Base-by-base conservation (phyloP, 2,888 invertebrate species). In the Dicycla oo region DNA sequence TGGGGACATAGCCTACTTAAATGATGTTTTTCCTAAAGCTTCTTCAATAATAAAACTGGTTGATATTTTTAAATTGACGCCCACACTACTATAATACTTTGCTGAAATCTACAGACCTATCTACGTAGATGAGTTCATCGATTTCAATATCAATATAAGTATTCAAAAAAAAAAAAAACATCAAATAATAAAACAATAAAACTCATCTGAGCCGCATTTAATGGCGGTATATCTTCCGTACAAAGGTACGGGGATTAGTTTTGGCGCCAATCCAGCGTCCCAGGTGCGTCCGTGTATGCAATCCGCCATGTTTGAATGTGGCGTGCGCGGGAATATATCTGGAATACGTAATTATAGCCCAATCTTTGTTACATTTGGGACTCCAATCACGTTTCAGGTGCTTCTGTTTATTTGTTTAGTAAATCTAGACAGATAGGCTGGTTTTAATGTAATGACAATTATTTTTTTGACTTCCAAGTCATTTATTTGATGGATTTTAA, bases 281-380 rank as follows among this genome's bases (percentile, higher is more conserved):
- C 84, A 84, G 86, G 81, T 84, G 86, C 34, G 75, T 54, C 40
- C 56, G 54, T 73, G 68, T 63, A 68, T 83, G 83, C 86, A 78
- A 65, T 62, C 73, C 69, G 53, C 80, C 68, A 72, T 68, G 34
- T 66, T 78, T 45, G 65, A 60, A 71, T 73, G 38, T 67, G 77
- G 71, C 51, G 60, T 61, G 61, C 60, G 69, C 76, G 75, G 56
- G 69, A 67, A 73, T 67, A 70, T 79, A 70, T 51, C 56, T 40
- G 47, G 82, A 73, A 82, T 82, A 73, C 64, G 69, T 62, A 72
- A 84, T 75, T 75, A 79, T 68, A 60, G 57, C 61, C 20, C 63
- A 67, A 73, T 69, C 57, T 73, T 53, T 69, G 53, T 58, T 45
- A 67, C 56, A 26, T 66, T 73, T 66, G 54, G 62, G 26, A 57